A percentile compares a stretch with the other conserved stretches of the same genome.
These are phyloP conservation scores for Drosophila imparisetae DNA, from an alignment of 2,888 invertebrate species.

Conservation along the genomic window DNA sequence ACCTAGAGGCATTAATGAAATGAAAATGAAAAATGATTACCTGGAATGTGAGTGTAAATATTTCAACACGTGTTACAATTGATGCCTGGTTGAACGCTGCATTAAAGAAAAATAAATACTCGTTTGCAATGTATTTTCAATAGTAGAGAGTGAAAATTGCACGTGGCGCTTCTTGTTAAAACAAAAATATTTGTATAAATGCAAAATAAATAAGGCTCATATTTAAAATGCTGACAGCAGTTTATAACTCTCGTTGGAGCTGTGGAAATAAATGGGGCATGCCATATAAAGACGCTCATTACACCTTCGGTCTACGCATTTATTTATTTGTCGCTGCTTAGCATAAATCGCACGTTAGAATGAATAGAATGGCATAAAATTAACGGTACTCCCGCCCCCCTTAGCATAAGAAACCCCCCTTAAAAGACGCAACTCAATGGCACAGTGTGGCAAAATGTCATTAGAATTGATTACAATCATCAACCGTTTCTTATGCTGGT, in stretches of 20 bases:
- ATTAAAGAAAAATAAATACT: conserved; percentile 21
- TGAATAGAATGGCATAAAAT: conserved; percentile 76
- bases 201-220: not conserved
- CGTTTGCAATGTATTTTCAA: conserved; percentile 2
- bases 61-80: conserved; percentile 9
- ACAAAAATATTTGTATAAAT: conserved; percentile 12
- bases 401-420: conserved; percentile 38
- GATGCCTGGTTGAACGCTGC: not conserved
- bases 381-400: conserved; percentile 57
- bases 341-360: conserved; percentile 77
- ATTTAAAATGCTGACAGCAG: conserved; percentile 11
- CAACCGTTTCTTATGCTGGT: not conserved
- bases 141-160: conserved; percentile 10
- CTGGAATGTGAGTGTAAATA: conserved; percentile 18
- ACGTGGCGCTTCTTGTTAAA: not conserved
- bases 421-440: conserved; percentile 29
- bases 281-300: conserved; percentile 56
- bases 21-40: too few species aligned
- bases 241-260: conserved; percentile 19
- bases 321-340: conserved; percentile 75
- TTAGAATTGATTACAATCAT: not conserved
- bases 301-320: conserved; percentile 66
- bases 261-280: conserved; percentile 45
- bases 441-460: conserved; percentile 41
- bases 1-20: conserved; percentile 11